These are phyloP conservation scores for Xanthostigma xanthostigma DNA, from an alignment of 2,888 invertebrate species.

Conservation along the genomic window DNA sequence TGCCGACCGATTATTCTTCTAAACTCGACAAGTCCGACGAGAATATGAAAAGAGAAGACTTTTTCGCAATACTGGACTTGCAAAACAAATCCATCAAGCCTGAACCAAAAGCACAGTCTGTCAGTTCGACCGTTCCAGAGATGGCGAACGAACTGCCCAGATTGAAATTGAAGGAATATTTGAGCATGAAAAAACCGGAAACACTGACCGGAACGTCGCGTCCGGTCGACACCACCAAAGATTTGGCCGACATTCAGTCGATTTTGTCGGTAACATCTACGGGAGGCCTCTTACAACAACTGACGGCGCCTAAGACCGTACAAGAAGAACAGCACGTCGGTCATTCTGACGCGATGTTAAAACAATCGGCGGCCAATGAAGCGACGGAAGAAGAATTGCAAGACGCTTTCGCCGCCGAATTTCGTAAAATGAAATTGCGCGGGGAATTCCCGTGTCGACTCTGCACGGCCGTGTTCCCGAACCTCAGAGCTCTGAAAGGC, in stretches of 20 bases:
- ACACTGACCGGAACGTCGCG: slow-evolving; percentile 18
- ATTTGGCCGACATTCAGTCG: slow-evolving; percentile 74
- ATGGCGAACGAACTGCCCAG: no score
- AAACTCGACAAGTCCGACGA: slow-evolving; percentile 29
- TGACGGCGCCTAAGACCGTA: slow-evolving; percentile 27
- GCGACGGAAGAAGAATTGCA: slow-evolving; percentile 58
- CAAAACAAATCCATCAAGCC: slow-evolving; percentile 45
- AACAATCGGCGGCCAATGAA: slow-evolving; percentile 6
- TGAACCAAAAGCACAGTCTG: background rate
- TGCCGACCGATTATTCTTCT: slow-evolving; percentile 24
- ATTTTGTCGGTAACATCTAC: slow-evolving; percentile 65
- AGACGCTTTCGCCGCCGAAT: slow-evolving; percentile 70
- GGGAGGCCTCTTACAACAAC: slow-evolving; percentile 47
- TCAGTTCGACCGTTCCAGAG: no score
- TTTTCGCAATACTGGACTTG: slow-evolving; percentile 66
- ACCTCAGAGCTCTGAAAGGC: slow-evolving; percentile 76
- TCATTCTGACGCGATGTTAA: background rate
- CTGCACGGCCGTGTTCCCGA: slow-evolving; percentile 79
- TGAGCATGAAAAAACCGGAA: slow-evolving; percentile 13
- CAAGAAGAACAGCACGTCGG: background rate
- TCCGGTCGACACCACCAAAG: slow-evolving; percentile 42
- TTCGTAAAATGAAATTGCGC: slow-evolving; percentile 75
- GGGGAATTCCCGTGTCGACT: slow-evolving; percentile 83
- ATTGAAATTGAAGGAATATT: no score
- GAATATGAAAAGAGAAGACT: slow-evolving; percentile 54